These are phyloP conservation scores for Steinernema feltiae DNA, from an alignment of 1,140 invertebrate genomes.

Conservation along the genomic window DNA sequence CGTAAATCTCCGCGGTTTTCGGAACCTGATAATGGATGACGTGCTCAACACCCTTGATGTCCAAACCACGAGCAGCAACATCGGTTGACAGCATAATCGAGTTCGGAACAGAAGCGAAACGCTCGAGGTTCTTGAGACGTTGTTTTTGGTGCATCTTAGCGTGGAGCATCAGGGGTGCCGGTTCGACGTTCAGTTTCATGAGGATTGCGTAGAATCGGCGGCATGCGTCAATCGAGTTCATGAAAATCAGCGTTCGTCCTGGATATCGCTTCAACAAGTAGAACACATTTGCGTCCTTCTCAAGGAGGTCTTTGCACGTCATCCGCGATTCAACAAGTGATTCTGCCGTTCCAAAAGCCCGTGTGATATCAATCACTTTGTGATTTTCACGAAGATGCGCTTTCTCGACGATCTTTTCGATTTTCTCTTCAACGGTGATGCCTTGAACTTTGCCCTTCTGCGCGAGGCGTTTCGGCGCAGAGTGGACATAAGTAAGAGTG, in stretches of 20 bases:
- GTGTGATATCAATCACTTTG: slow-evolving; percentile 86
- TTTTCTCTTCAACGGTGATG: slow-evolving; percentile 52
- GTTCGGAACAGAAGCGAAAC: slow-evolving; percentile 69
- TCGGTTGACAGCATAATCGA: slow-evolving; percentile 88
- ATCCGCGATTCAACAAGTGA: slow-evolving; percentile 77
- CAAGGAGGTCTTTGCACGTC: slow-evolving; percentile 64
- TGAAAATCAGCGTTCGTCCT: slow-evolving; percentile 88
- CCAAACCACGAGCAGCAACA: slow-evolving; percentile 89
- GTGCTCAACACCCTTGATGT: slow-evolving; percentile 86
- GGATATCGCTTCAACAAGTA: slow-evolving; percentile 78
- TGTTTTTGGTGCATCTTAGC: slow-evolving; percentile 91
- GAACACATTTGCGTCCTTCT: slow-evolving; percentile 87
- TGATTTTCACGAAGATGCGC: slow-evolving; percentile 64
- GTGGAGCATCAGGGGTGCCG: slow-evolving; percentile 73
- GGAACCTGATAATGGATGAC: slow-evolving; percentile 97
- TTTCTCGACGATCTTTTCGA: slow-evolving; percentile 41
- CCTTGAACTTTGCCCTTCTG: slow-evolving; percentile 30
- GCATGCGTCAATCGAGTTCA: slow-evolving; percentile 90
- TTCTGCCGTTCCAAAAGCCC: slow-evolving; percentile 68
- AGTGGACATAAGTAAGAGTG: slow-evolving; percentile 75
- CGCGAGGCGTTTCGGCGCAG: slow-evolving; percentile 65
- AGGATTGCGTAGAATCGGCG: slow-evolving; percentile 76
- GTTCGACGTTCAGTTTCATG: slow-evolving; percentile 68
- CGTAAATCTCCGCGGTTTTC: slow-evolving; percentile 85
- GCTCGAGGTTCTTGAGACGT: slow-evolving; percentile 84